Evolutionary conservation across 2,113 vertebrate species (phyloP), one percentile per base, ranked within the genome.

Genomic region (Agelaius phoeniceus): DNA sequence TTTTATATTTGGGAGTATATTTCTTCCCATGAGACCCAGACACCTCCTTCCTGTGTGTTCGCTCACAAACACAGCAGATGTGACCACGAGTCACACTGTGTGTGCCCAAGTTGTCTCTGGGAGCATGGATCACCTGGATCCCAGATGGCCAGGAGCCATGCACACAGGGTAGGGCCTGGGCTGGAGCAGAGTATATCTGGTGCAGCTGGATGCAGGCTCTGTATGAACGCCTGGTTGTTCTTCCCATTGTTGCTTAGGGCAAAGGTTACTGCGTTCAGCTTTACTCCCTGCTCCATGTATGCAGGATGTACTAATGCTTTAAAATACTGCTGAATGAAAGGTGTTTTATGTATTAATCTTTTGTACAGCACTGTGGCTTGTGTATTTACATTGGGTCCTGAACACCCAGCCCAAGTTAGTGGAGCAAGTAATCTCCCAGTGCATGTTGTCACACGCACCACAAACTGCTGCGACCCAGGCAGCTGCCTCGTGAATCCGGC

Each of bases 371-470:
- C 73, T 35, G 61, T 2, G 3, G 35, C 35, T 79, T 7, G 0
- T 7, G 7, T 96, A 59, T 97, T 97, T 97, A 89, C 87, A 96
- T 87, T 96, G 66, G 41, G 90, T 96, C 63, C 92, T 69, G 75
- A 95, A 80, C 69, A 93, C 80, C 84, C 82, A 96, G 76, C 84
- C 95, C 6, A 4, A 96, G 46, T 94, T 90, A 95, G 76, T 72
- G 94, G 87, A 97, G 95, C 95, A 82, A 84, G 81, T 93, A 96
- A 97, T 96, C 93, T 96, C 68, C 28, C 7, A 4, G 71, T 87
- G 92, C 94, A 13, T 96, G 96, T 89, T 96, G 87, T 73, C 9
- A 0, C 96, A 95, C 0, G 89, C 73, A 94, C 41, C 5, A 0
- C 57, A n/a, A 91, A 77, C 68, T 58, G 58, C 85, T 87, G 81